phyloP scores from a whole-genome alignment of 2,113 vertebrate species.

The Donacobius atricapilla region DNA sequence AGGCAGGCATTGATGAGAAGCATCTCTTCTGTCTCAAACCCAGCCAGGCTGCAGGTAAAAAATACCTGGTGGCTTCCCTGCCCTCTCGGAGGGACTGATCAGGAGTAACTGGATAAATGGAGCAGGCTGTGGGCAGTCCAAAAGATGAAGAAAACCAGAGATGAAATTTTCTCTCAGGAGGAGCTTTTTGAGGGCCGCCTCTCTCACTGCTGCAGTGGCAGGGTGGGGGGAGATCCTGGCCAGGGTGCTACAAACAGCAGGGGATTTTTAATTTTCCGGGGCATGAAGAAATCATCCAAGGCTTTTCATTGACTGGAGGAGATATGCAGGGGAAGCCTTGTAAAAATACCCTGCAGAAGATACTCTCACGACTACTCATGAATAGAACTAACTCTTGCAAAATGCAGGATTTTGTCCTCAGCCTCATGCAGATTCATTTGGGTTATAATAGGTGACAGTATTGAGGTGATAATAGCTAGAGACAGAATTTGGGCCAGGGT shows the following conservation, averaged over 20 bases:
- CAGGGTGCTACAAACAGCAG: background rate
- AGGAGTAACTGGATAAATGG: background rate
- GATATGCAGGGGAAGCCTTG: background rate
- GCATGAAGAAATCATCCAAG: background rate
- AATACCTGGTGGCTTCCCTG: fast-evolving
- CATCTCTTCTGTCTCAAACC: background rate
- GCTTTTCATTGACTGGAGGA: background rate
- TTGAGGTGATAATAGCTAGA: background rate
- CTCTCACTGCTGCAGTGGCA: background rate
- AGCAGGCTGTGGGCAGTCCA: background rate
- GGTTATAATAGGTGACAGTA: background rate
- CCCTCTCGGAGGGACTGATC: background rate
- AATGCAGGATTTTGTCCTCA: background rate
- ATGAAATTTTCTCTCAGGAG: background rate
- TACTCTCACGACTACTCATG: fast-evolving
- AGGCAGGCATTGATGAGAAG: background rate
- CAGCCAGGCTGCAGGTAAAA: background rate
- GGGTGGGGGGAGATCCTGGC: background rate
- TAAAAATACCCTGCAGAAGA: background rate
- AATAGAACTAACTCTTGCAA: background rate
- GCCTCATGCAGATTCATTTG: background rate
- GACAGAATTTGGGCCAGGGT: background rate
- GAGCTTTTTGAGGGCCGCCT: background rate
- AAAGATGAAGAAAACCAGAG: background rate
- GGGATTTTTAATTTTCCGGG: background rate